Percentiles rank a stretch among this genome's conserved stretches.
Evolutionary conservation across 1,140 invertebrate genomes (phyloP).

Genomic region (Eupristina koningsbergeri): DNA sequence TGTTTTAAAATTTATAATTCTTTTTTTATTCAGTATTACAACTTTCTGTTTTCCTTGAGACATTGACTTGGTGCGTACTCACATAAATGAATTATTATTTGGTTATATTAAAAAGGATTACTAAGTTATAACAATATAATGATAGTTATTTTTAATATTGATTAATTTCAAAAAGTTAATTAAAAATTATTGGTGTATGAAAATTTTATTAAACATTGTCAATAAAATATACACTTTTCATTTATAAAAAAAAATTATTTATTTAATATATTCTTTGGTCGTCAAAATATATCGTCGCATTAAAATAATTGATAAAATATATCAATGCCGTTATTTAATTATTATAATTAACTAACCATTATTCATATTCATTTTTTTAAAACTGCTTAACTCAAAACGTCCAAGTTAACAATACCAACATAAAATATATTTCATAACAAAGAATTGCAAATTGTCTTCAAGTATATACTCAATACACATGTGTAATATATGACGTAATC

Average conservation of each 20-base stretch:
- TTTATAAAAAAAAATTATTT: not conserved
- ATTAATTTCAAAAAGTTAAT: not conserved
- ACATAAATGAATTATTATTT: not conserved
- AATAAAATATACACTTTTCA: not conserved
- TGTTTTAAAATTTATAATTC: too few relatives aligned
- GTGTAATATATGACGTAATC: not conserved
- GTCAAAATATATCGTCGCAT: not conserved
- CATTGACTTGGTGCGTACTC: not conserved
- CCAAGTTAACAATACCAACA: not conserved
- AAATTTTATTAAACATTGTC: not conserved
- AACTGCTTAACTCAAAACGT: not conserved
- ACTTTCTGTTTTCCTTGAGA: not conserved
- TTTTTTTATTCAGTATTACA: too few relatives aligned
- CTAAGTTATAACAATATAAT: too few relatives aligned
- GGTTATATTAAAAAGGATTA: not conserved
- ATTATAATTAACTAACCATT: conserved; percentile 22
- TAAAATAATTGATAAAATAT: not conserved
- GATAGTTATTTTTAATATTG: too few relatives aligned
- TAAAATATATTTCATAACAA: conserved; percentile 8
- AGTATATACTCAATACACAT: not conserved
- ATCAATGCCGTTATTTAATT: not conserved
- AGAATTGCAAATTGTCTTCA: conserved; percentile 15
- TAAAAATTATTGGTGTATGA: not conserved
- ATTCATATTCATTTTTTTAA: not conserved
- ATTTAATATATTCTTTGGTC: not conserved